Conservation (phyloP, 2,113 vertebrate species). For the Peromyscus polionotus region DNA sequence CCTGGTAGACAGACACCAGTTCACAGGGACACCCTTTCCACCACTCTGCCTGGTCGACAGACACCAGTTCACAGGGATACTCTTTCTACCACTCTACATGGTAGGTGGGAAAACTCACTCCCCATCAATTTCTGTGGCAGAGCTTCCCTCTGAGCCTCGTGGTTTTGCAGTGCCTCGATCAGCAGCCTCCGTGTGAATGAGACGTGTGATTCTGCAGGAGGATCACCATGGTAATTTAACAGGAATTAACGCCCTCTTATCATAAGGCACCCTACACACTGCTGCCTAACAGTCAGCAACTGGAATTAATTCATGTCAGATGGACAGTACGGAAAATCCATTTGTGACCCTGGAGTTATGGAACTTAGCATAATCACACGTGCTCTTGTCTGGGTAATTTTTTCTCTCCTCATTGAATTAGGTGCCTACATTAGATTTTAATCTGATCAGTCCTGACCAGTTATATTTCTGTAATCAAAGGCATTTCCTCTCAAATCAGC, state of each 20-base stretch:
- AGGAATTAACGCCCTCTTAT: conserved; percentile 82
- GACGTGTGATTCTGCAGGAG: conserved; percentile 68
- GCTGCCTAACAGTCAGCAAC: conserved; percentile 80
- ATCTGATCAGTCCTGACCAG: conserved; percentile 69
- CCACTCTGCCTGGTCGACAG: no score
- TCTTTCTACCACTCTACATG: no score
- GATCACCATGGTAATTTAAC: conserved; percentile 70
- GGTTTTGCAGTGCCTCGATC: conserved; percentile 54
- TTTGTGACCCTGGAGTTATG: conserved; percentile 87
- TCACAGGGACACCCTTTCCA: background rate
- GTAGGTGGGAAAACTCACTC: background rate
- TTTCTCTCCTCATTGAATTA: conserved; percentile 84
- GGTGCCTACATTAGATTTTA: conserved; percentile 77
- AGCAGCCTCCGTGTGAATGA: conserved; percentile 51
- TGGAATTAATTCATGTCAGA: conserved; percentile 85
- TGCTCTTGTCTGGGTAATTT: conserved; percentile 82
- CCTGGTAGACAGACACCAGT: no score
- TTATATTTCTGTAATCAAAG: conserved; percentile 80
- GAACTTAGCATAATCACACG: conserved; percentile 89
- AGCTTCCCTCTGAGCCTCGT: conserved; percentile 16
- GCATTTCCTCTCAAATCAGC: conserved; percentile 75
- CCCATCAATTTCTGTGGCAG: conserved; percentile 35
- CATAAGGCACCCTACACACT: conserved; percentile 77
- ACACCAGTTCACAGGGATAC: no score
- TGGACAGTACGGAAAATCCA: conserved; percentile 86